These are phyloP conservation scores for Takifugu bimaculatus DNA, from an alignment of 2,113 vertebrate species.

Conservation along the genomic window DNA sequence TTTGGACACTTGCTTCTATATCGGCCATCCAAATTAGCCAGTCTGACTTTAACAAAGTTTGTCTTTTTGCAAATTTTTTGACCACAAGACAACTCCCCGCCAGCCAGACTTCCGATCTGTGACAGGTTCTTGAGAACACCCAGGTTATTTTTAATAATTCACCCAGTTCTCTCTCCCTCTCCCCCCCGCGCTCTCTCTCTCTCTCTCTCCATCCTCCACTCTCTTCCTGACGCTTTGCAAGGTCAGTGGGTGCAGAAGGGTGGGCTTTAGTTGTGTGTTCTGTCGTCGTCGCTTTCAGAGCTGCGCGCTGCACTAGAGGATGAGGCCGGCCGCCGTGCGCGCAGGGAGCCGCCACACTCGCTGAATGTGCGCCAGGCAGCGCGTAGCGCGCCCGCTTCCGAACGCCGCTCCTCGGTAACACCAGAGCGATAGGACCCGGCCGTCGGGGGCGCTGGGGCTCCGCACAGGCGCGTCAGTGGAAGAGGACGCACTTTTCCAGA, in stretches of 20 bases:
- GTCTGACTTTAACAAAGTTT: too few relatives aligned
- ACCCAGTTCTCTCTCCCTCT: constrained; percentile 16
- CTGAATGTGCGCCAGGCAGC: constrained; percentile 30
- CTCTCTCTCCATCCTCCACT: not conserved
- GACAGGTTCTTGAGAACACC: constrained; percentile 14
- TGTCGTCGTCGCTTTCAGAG: constrained; percentile 58
- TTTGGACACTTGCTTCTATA: too few relatives aligned
- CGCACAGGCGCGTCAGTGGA: constrained; percentile 1
- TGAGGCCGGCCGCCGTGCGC: constrained; percentile 16
- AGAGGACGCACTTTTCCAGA: constrained; percentile 47
- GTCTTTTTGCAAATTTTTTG: too few relatives aligned
- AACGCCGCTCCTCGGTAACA: constrained; percentile 7
- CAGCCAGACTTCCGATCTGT: too few relatives aligned
- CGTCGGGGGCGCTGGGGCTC: constrained; percentile 22
- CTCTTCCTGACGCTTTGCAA: constrained; percentile 48
- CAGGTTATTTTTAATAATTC: constrained; percentile 49
- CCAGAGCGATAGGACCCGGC: not conserved
- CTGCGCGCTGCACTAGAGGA: constrained; percentile 53
- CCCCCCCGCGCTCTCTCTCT: constrained; percentile 16
- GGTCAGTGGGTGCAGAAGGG: constrained; percentile 75
- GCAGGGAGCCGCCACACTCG: constrained; percentile 30
- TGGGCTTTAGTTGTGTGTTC: constrained; percentile 56
- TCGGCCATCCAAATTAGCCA: too few relatives aligned
- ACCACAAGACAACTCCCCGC: too few relatives aligned
- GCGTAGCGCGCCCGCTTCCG: constrained; percentile 14